Percentiles rank a stretch among this genome's conserved stretches.
phyloP scores from a whole-genome alignment of 2,797 vertebrate genomes.

The Oreortyx pictus region DNA sequence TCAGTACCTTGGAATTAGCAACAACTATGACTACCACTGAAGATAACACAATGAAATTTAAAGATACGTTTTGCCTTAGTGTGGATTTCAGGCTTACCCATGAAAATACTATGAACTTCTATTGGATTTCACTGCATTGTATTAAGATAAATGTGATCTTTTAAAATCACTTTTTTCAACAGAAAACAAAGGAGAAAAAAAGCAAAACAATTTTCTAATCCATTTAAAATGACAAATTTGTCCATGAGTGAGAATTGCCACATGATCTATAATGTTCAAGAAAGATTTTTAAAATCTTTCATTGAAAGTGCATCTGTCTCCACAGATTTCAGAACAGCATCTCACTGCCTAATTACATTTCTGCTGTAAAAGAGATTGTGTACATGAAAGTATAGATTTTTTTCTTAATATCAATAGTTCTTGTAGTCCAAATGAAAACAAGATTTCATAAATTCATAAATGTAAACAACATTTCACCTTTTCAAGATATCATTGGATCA shows the following conservation, averaged over 20 bases:
- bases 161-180: neutral
- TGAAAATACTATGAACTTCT: neutral
- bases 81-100: neutral
- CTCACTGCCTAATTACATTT: neutral
- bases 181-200: neutral
- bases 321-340: conserved; percentile 14
- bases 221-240: neutral
- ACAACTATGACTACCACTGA: neutral
- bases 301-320: neutral
- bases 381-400: neutral
- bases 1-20: neutral
- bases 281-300: neutral
- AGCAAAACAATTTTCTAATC: neutral
- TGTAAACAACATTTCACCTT: neutral
- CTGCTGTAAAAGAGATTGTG: neutral
- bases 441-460: neutral
- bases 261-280: neutral
- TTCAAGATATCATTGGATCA: neutral
- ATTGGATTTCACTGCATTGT: neutral
- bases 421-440: neutral
- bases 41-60: neutral
- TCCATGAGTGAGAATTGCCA: neutral
- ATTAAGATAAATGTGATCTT: neutral
- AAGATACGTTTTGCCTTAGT: neutral
- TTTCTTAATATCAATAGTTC: neutral